Evolutionary conservation across 2,113 vertebrate genomes (phyloP).

Genomic region (Chelonoidis abingdonii): DNA sequence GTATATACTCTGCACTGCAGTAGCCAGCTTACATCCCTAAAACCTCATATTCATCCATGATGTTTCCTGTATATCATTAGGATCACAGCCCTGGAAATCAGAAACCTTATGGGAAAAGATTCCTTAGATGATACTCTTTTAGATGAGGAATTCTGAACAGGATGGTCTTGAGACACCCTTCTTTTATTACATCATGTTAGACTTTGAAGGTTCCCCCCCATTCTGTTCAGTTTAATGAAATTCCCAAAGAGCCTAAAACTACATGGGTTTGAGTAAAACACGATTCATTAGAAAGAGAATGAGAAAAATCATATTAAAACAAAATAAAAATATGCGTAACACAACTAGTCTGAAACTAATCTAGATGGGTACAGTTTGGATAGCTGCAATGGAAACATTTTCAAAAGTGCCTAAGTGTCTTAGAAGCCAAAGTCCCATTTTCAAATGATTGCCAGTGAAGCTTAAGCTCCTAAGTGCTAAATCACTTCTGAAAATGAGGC

Average conservation of each 20-base stretch:
- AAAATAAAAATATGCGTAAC: background rate
- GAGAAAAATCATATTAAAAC: background rate
- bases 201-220: background rate
- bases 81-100: background rate
- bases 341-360: background rate
- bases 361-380: rapidly evolving
- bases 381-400: background rate
- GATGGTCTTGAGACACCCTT: background rate
- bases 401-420: background rate
- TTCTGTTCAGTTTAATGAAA: background rate
- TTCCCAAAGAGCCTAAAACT: background rate
- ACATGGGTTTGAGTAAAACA: background rate
- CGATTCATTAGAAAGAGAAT: background rate
- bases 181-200: background rate
- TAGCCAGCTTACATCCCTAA: background rate
- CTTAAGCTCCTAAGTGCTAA: background rate
- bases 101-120: background rate
- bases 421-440: background rate
- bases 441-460: background rate
- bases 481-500: background rate
- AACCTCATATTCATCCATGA: background rate
- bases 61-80: background rate
- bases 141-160: background rate
- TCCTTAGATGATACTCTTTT: background rate
- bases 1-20: background rate